Percentiles rank a stretch among this genome's conserved stretches.
Evolutionary conservation across 2,888 invertebrate species (phyloP).

Genomic region (Glomeris marginata): DNA sequence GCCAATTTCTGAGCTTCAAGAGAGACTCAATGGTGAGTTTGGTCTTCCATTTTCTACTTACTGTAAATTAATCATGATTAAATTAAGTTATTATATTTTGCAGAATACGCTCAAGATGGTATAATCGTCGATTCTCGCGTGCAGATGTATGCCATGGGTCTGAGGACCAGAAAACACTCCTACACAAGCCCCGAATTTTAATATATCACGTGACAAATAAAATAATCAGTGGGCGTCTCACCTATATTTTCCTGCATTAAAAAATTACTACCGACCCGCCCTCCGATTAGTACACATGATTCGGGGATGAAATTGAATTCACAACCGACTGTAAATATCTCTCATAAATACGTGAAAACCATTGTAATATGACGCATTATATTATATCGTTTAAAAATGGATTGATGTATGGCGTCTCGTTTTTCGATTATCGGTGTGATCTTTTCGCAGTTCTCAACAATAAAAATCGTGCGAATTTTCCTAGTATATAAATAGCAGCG

Average conservation of each 20-base stretch:
- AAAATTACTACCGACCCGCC: background rate
- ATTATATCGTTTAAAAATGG: too few species aligned
- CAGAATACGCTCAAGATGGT: slow-evolving; percentile 1
- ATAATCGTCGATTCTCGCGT: background rate
- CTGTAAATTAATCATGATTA: too few species aligned
- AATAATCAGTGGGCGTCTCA: background rate
- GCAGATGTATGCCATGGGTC: slow-evolving; percentile 1
- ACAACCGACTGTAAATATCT: too few species aligned
- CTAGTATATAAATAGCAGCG: too few species aligned
- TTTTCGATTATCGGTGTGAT: too few species aligned
- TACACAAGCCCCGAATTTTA: background rate
- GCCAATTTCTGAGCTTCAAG: background rate
- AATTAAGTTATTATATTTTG: background rate
- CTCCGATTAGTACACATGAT: background rate
- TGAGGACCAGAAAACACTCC: background rate
- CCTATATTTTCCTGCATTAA: background rate
- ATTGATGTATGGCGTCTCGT: too few species aligned
- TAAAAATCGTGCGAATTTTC: too few species aligned
- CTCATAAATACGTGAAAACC: too few species aligned
- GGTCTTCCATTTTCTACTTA: too few species aligned
- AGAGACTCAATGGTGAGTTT: background rate
- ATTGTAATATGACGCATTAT: too few species aligned
- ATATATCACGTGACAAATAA: background rate
- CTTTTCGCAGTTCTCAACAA: too few species aligned
- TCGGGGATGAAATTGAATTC: background rate